Evolutionary conservation across 92 coral and sea anemone genomes (phyloP), one percentile per base, ranked within the genome.

Genomic region (Porites evermanni): DNA sequence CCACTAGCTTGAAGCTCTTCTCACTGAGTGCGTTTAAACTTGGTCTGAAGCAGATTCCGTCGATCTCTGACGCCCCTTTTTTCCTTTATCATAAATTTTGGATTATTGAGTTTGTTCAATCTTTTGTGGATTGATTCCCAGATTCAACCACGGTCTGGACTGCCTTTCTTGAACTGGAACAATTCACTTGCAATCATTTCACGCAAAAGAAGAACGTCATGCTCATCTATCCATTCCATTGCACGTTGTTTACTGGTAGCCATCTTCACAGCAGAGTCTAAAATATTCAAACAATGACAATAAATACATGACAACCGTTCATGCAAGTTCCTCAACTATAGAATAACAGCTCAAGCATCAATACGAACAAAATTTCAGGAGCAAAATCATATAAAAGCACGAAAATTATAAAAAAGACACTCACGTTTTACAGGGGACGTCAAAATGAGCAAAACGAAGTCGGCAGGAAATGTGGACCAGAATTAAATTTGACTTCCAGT

Each of bases 221-320:
- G 21, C 64, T 73, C 84, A 79, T 63, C 61, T 54, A 85, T 82
- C 92, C 85, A 83, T 77, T 89, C 92, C 92, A 89, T 89, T 58
- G 26, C 69, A 77, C 53, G 81, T 59, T 77, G 81, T 77, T 58
- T 77, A 20, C 7, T 54, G 10, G 61, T 54, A 54, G 61, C 61
- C 61, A 54, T 54, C 61, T 54, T 54, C 13, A 0, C 61, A 13
- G 61, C 13, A 54, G 61, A 54, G 13, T 54, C 61, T 54, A 13
- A 8, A 54, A 54, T 8, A 13, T 75, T 75, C 50, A 75, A 29
- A 75, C 53, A 75, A 75, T 54, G 80, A 75, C 80, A 21, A 21
- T 21, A 21, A 21, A 21, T 21, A 21, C 21, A 21, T 21, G 21
- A 21, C 21, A 21, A 21, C 21, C 21, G 21, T 21, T 21, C 21